phyloP scores from a whole-genome alignment of 2,888 invertebrate species.

The Aporophyla lueneburgensis region DNA sequence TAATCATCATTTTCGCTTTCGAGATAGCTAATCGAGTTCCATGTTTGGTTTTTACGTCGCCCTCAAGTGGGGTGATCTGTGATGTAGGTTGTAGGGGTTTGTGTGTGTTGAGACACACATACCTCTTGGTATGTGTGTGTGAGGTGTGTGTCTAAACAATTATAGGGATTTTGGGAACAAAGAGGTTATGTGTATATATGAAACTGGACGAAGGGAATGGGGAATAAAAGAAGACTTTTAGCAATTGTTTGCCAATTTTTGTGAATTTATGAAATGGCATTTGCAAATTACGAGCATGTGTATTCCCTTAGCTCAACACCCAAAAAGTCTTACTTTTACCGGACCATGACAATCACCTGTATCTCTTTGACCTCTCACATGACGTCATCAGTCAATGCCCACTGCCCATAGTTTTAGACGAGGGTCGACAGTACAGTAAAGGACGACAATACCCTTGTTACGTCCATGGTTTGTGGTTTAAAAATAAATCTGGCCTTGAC shows the following conservation, averaged over 20 bases:
- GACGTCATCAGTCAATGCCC: constrained; percentile 34
- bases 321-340: neutral
- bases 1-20: constrained; percentile 43
- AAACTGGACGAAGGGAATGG: neutral
- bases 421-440: constrained; percentile 42
- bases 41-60: constrained; percentile 48
- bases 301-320: too few species aligned
- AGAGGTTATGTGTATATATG: neutral
- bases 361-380: constrained; percentile 17
- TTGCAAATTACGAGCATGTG: too few species aligned
- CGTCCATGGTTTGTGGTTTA: constrained; percentile 18
- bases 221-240: neutral
- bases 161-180: constrained; percentile 8
- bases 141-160: constrained; percentile 24
- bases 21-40: constrained; percentile 32
- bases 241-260: neutral
- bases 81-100: neutral
- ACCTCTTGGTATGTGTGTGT: constrained; percentile 4
- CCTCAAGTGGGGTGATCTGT: constrained; percentile 38
- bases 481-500: constrained; percentile 21
- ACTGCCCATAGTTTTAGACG: constrained; percentile 18
- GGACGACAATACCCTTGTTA: constrained; percentile 46
- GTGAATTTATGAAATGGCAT: neutral
- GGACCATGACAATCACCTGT: neutral
- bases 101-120: neutral